phyloP scores from a whole-genome alignment of 1,140 invertebrate genomes.

The Platyura marginata region DNA sequence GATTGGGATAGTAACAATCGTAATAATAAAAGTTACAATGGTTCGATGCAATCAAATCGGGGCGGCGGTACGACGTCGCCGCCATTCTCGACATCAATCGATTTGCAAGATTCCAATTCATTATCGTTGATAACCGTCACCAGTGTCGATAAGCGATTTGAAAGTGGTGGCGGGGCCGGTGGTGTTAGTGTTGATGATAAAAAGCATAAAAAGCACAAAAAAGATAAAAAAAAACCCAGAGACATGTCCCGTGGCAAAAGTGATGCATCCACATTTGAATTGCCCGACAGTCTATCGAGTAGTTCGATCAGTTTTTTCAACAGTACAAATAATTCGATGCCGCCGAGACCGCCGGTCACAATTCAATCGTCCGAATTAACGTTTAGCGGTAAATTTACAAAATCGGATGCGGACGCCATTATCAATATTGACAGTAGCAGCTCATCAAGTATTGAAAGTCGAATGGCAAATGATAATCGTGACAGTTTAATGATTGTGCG shows the following conservation, averaged over 20 bases:
- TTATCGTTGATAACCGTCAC: neutral
- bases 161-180: conserved; percentile 2
- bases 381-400: neutral
- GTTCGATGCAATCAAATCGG: no score
- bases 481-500: neutral
- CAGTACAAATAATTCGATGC: conserved; percentile 6
- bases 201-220: conserved; percentile 1
- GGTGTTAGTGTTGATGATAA: neutral
- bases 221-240: neutral
- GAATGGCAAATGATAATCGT: neutral
- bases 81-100: neutral
- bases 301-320: conserved; percentile 20
- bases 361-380: neutral
- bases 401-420: neutral
- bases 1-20: no score
- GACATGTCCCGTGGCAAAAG: neutral
- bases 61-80: no score
- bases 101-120: conserved; percentile 15
- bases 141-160: conserved; percentile 2
- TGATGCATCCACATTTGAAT: neutral
- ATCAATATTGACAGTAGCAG: conserved; percentile 1
- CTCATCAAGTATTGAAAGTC: neutral
- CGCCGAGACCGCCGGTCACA: neutral
- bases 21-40: no score
- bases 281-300: conserved; percentile 10